Base-by-base conservation (phyloP, 2,797 vertebrate genomes). In the Gorsachius magnificus region DNA sequence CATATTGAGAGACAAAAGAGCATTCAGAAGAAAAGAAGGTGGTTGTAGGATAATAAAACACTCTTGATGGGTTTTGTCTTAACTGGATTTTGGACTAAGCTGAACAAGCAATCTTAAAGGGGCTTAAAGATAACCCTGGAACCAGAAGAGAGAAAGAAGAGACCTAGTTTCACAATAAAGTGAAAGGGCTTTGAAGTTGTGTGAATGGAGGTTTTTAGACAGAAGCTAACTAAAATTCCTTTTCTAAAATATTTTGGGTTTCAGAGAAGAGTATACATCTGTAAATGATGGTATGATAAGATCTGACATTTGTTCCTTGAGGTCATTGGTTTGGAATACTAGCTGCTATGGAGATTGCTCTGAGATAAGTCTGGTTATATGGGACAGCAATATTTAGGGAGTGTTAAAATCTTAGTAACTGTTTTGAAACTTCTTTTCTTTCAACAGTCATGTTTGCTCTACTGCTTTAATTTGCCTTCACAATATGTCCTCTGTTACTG, bases 61-160 rank as follows among this genome's bases (percentile, higher is more conserved):
- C 98, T 98, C 98, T 98, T 98, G 98, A 98, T 98, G 98, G 98
- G 98, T 98, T 98, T 98, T 97, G 98, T 98, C 98, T 99, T 99
- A 99, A 98, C 97, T 98, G 99, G 99, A 99, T 99, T 99, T 99
- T 98, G 95, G 54, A 74, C 86, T 79, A 97, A 98, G 98, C 98
- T 98, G 98, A 98, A 97, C 98, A 98, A 99, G 98, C 98, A 89
- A 11, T 91, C 97, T 98, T 97, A 98, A 97, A 97, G 95, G 90
- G 97, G 98, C 99, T 99, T 99, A 99, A 93, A 93, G 87, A 97
- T 98, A 98, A 99, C 98, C 98, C 98, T 98, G 98, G 96, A 66
- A 91, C 76, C 53, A 92, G 93, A 88, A 95, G 93, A 81, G 64
- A 93, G 92, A 61, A 64, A 61, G 71, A 82, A 24, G 83, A 82